phyloP scores from a whole-genome alignment of 2,113 vertebrate genomes.

The Sitta europaea region DNA sequence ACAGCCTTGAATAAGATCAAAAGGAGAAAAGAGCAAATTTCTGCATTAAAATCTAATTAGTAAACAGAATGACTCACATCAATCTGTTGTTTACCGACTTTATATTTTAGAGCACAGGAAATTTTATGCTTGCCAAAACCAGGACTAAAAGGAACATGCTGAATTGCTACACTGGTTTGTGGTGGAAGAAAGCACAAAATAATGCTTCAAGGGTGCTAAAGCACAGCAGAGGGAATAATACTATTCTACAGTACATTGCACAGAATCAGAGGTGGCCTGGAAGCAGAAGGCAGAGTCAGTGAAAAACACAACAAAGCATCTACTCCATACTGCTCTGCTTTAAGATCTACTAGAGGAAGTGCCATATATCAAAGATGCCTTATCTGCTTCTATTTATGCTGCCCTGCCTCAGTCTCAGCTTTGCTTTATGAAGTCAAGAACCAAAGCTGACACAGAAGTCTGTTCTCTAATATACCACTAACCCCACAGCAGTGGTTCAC shows the following conservation, averaged over 20 bases:
- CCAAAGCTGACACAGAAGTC: background rate
- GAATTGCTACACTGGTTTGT: background rate
- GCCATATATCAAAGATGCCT: background rate
- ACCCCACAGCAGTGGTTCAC: background rate
- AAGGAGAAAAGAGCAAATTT: slow-evolving; percentile 88
- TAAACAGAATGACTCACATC: slow-evolving; percentile 44
- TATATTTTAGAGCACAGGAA: background rate
- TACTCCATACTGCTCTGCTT: background rate
- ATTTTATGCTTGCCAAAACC: background rate
- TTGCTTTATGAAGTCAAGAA: background rate
- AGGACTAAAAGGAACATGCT: slow-evolving; percentile 25
- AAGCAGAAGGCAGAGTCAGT: slow-evolving; percentile 20
- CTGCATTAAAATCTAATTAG: slow-evolving; percentile 76
- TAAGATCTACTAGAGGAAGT: background rate
- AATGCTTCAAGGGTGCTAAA: slow-evolving; percentile 36
- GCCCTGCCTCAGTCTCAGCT: background rate
- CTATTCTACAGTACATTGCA: background rate
- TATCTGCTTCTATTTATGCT: background rate
- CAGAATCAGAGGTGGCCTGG: background rate
- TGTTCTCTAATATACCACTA: background rate
- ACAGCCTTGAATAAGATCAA: slow-evolving; percentile 89
- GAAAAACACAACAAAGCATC: background rate
- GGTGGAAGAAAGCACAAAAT: slow-evolving; percentile 16
- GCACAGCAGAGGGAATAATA: background rate
- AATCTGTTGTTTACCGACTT: slow-evolving; percentile 33